Base-by-base conservation (phyloP, 2,888 invertebrate genomes). In the Eumerus sabulonum region DNA sequence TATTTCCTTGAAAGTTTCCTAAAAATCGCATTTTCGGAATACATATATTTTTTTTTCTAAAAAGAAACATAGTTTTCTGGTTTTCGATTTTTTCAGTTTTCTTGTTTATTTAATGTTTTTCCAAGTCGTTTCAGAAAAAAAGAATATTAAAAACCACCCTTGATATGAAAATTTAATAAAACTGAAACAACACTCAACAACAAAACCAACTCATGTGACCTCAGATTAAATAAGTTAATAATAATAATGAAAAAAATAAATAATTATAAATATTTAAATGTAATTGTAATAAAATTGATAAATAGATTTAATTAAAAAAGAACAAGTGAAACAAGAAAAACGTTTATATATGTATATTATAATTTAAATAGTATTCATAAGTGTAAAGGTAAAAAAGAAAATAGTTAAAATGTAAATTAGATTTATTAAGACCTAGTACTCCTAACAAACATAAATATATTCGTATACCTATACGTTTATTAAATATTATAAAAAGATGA, bases 191-290 rank as follows among this genome's bases (percentile, higher is more conserved):
- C 84, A 86, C 85, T 84, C 86, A 86, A 87, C 76, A 81, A 82
- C 87, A 88, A 88, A 88, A 89, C 89, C 89, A 89, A 89, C 89
- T 89, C 89, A 89, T 89, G 89, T 89, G 89, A 89, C 89, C 89
- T 89, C 89, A 89, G 88, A 86, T 87, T 88, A 85, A 85, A 86
- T 88, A 88, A 88, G 88, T 86, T 86, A 86, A 85, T 83, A 84
- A 74, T 62, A 74, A n/a, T n/a, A n/a, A n/a, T n/a, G n/a, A n/a
- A n/a, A 79, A n/a, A 40, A 40, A 40, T 7, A 4, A 27, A 27
- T 79, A 76, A 76, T 71, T 71, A 77, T 71, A 59, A 74, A 70
- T 79, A 71, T 71, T 79, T 70, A 70, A 79, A 70, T 68, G 36
- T 73, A 79, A 73, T 68, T 73, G 81, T 81, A 83, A 84, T 83